phyloP scores from a whole-genome alignment of 2,888 invertebrate species.

The Podotricha telesiphe region DNA sequence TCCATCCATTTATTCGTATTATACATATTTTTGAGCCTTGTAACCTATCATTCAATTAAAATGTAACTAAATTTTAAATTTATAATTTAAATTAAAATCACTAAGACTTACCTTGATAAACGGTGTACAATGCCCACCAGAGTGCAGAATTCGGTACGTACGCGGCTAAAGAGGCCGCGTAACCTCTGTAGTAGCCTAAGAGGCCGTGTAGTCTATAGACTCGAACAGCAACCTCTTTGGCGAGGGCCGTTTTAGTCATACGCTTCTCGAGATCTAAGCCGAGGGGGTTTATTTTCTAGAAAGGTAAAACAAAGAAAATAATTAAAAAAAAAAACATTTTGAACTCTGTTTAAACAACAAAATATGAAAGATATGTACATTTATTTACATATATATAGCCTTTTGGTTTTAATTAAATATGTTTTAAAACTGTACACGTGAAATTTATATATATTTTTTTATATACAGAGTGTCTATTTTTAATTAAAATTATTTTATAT shows the following conservation, averaged over 20 bases:
- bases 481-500: no score
- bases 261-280: constrained; percentile 86
- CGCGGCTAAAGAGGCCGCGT: constrained; percentile 94
- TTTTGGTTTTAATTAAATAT: no score
- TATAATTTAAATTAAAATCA: no score
- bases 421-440: no score
- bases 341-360: no score
- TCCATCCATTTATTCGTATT: no score
- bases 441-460: no score
- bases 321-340: no score
- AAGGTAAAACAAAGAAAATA: background rate
- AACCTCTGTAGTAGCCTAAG: constrained; percentile 96
- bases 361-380: no score
- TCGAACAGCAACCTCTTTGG: constrained; percentile 88
- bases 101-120: constrained; percentile 90
- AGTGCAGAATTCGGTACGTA: constrained; percentile 98
- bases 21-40: no score
- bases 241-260: constrained; percentile 86
- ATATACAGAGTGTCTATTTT: background rate
- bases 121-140: constrained; percentile 98
- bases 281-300: constrained; percentile 87
- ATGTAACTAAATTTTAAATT: background rate
- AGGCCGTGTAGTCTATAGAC: constrained; percentile 93
- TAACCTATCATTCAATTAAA: background rate
- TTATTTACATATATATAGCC: no score